These are phyloP conservation scores for Tanytarsus gracilentus DNA, from an alignment of 2,888 invertebrate species.

Conservation along the genomic window DNA sequence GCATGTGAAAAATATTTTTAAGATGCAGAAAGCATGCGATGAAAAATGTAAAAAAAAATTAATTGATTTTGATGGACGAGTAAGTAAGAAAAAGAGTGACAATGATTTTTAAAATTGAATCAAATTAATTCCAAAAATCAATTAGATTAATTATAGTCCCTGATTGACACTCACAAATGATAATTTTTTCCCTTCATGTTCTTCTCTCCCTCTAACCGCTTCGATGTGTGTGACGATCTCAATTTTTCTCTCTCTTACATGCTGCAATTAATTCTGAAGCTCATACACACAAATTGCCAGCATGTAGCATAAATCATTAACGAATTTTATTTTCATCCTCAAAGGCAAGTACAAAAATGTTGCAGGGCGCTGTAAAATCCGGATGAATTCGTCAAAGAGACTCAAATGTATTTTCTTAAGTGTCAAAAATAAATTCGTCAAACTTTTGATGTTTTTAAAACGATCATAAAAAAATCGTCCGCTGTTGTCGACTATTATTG, in stretches of 20 bases:
- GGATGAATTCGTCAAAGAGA: constrained; percentile 15
- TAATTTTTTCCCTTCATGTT: too few relatives aligned
- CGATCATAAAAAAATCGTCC: constrained; percentile 28
- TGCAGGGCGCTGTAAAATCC: too few relatives aligned
- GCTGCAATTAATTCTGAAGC: constrained; percentile 4
- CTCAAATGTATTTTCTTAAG: constrained; percentile 7
- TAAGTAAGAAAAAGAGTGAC: too few relatives aligned
- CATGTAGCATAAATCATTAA: constrained; percentile 13
- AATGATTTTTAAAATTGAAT: background rate
- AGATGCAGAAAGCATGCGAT: too few relatives aligned
- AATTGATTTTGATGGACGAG: too few relatives aligned
- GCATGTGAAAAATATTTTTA: too few relatives aligned
- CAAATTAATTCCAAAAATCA: background rate
- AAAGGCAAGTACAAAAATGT: background rate
- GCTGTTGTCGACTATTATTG: too few relatives aligned
- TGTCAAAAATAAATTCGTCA: constrained; percentile 28
- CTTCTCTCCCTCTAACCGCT: too few relatives aligned
- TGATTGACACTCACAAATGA: constrained; percentile 10
- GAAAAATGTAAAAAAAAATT: too few relatives aligned
- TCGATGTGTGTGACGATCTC: too few relatives aligned
- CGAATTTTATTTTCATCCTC: background rate
- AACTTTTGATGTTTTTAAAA: constrained; percentile 28
- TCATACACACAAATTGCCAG: background rate
- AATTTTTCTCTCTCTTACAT: too few relatives aligned
- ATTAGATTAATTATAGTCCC: background rate